phyloP scores from a whole-genome alignment of 2,113 vertebrate species.

The Plecturocebus donacophilus region DNA sequence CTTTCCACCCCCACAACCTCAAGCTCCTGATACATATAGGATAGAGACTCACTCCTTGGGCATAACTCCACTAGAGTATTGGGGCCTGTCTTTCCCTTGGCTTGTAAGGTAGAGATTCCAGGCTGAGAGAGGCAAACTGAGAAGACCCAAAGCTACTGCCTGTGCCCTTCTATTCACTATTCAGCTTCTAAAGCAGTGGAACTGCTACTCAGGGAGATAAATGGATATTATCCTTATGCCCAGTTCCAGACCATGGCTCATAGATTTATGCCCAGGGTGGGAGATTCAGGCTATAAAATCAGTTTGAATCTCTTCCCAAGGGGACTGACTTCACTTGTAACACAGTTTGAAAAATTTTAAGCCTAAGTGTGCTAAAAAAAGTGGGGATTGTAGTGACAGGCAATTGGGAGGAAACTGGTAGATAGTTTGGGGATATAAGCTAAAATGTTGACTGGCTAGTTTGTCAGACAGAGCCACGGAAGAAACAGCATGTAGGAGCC shows the following conservation, averaged over 20 bases:
- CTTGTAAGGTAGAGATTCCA: background rate
- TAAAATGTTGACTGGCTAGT: background rate
- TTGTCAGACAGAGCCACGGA: background rate
- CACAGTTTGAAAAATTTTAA: background rate
- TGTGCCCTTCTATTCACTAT: background rate
- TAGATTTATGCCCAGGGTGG: background rate
- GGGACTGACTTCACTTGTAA: background rate
- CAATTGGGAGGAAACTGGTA: background rate
- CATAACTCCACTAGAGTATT: background rate
- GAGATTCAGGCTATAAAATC: background rate
- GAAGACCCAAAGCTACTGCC: too few species aligned
- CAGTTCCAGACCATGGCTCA: background rate
- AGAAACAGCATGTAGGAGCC: background rate
- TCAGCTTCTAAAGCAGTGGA: background rate
- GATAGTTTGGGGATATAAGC: background rate
- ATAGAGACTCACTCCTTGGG: background rate
- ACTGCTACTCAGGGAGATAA: background rate
- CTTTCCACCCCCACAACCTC: background rate
- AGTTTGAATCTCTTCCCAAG: background rate
- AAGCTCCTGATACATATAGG: fast-evolving
- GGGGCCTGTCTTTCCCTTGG: background rate
- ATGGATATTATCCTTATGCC: background rate
- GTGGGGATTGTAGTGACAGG: background rate
- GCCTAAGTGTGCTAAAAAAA: background rate
- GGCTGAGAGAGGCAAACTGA: too few species aligned